Conservation (phyloP, 2,888 invertebrate genomes). For the Nomada ruficornis region DNA sequence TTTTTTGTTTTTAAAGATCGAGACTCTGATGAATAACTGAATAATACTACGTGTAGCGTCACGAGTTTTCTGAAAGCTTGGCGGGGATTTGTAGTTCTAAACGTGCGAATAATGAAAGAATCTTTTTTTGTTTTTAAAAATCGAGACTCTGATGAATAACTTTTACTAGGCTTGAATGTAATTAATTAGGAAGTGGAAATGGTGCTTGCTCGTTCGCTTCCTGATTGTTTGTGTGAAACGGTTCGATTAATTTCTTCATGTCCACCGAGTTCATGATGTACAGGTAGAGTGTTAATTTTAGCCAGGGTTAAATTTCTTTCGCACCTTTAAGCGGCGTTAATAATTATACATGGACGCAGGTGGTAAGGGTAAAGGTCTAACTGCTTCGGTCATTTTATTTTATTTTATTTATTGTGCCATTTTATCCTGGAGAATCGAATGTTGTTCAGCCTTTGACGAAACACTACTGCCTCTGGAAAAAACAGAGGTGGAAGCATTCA, state of each 20-base stretch:
- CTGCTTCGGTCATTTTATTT: not conserved
- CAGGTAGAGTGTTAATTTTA: conserved; percentile 5
- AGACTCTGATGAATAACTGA: not conserved
- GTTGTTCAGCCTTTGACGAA: too few relatives aligned
- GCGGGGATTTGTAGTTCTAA: too few relatives aligned
- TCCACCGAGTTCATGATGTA: not conserved
- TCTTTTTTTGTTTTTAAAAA: too few relatives aligned
- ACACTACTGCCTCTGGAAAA: too few relatives aligned
- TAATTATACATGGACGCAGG: conserved; percentile 10
- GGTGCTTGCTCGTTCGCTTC: not conserved
- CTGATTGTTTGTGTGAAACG: not conserved
- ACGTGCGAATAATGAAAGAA: too few relatives aligned
- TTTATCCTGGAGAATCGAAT: not conserved
- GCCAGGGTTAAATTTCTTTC: conserved; percentile 19
- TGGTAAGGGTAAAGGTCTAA: conserved; percentile 25
- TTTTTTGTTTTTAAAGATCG: too few relatives aligned
- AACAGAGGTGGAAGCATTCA: too few relatives aligned
- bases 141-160: not conserved
- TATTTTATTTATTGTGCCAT: not conserved
- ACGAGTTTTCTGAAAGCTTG: too few relatives aligned
- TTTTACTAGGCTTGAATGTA: not conserved
- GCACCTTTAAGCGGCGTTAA: not conserved
- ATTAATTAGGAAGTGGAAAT: not conserved
- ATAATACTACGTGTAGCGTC: too few relatives aligned
- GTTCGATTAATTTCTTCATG: not conserved